Evolutionary conservation across 2,113 vertebrate genomes (phyloP).

Genomic region (Collichthys lucidus): DNA sequence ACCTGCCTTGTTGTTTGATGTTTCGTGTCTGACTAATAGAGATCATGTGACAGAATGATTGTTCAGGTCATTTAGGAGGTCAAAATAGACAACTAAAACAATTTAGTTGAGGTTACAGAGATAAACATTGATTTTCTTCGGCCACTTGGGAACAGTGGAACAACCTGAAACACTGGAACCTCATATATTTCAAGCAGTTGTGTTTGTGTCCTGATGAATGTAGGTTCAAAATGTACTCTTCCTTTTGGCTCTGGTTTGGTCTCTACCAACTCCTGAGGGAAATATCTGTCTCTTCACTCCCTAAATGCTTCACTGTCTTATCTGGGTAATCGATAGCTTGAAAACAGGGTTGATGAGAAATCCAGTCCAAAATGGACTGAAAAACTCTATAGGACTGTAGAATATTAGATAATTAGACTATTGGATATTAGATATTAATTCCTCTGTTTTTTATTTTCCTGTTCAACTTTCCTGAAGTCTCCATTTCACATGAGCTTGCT

Average conservation of each 20-base stretch:
- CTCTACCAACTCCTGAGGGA: background rate
- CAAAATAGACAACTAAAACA: too few species aligned
- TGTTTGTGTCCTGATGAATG: background rate
- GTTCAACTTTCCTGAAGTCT: constrained; percentile 29
- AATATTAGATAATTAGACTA: background rate
- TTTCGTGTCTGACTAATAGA: background rate
- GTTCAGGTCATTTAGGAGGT: background rate
- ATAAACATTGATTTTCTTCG: background rate
- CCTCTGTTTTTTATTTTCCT: constrained; percentile 5
- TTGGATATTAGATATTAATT: background rate
- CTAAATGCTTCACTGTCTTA: background rate
- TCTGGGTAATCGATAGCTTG: background rate
- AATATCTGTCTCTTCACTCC: background rate
- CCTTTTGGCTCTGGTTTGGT: background rate
- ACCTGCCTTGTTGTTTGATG: background rate
- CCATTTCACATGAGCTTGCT: constrained; percentile 47
- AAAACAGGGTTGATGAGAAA: background rate
- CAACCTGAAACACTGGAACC: background rate
- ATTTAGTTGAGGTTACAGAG: background rate
- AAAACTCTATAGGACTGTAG: background rate
- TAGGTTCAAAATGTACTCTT: background rate
- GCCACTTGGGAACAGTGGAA: background rate
- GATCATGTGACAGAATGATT: background rate
- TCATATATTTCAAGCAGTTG: background rate
- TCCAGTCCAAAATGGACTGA: background rate